Evolutionary conservation across 2,888 invertebrate genomes (phyloP).

Genomic region (Drosophila tanythrix): DNA sequence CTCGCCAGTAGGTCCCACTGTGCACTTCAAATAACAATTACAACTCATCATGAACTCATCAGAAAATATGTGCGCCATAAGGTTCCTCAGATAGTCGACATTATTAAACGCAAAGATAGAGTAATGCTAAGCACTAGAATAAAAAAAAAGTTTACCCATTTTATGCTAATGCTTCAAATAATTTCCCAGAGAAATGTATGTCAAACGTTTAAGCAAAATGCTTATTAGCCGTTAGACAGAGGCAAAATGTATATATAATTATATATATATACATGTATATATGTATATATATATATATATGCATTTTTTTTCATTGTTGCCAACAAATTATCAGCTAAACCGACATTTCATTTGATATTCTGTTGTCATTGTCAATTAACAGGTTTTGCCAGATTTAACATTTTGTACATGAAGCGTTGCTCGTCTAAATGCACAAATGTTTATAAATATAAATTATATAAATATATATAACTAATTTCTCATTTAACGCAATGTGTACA

Average conservation of each 20-base stretch:
- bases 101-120: background rate
- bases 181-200: constrained; percentile 15
- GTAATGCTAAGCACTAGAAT: background rate
- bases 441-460: background rate
- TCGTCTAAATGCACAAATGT: background rate
- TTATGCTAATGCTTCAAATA: background rate
- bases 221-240: background rate
- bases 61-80: background rate
- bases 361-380: constrained; percentile 11
- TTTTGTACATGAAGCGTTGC: background rate
- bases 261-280: background rate
- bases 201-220: constrained; percentile 17
- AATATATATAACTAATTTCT: background rate
- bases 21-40: constrained; percentile 3
- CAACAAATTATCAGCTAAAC: constrained; percentile 11
- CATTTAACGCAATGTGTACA: background rate
- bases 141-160: too few species aligned
- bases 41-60: constrained; percentile 1
- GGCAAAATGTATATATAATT: background rate
- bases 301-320: background rate
- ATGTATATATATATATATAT: background rate
- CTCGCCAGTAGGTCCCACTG: background rate
- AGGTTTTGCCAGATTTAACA: constrained; percentile 4
- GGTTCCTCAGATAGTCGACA: background rate
- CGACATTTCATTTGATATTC: constrained; percentile 23